Evolutionary conservation across 1,140 invertebrate genomes (phyloP).

Genomic region (Camponotus vicinus): DNA sequence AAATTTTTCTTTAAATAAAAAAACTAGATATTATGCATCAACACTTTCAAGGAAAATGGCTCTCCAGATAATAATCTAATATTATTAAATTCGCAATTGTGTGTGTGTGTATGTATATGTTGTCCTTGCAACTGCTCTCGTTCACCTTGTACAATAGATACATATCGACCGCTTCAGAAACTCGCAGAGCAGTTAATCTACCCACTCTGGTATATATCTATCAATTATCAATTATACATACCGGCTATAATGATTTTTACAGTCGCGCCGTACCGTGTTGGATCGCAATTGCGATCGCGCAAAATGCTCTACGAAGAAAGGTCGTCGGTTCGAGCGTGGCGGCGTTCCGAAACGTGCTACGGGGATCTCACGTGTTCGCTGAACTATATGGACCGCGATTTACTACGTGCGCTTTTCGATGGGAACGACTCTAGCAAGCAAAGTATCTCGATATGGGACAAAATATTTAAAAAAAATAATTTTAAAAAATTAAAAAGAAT

Average conservation of each 20-base stretch:
- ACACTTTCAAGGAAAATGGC: background rate
- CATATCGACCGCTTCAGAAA: background rate
- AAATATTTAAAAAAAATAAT: background rate
- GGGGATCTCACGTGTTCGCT: slow-evolving; percentile 20
- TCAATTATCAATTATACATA: slow-evolving; percentile 51
- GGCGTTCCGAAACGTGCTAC: slow-evolving; percentile 30
- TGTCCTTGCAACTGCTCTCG: background rate
- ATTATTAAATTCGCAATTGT: background rate
- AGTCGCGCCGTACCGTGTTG: background rate
- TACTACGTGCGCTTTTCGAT: slow-evolving; percentile 13
- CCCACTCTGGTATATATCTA: slow-evolving; percentile 25
- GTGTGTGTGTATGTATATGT: background rate
- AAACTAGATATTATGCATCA: background rate
- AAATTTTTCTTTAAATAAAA: too few species aligned
- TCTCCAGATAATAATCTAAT: background rate
- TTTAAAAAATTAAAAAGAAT: background rate
- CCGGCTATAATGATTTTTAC: slow-evolving; percentile 18
- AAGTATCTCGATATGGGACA: background rate
- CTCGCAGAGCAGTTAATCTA: background rate
- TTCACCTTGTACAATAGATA: background rate
- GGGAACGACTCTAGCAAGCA: background rate
- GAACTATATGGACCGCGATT: slow-evolving; percentile 5
- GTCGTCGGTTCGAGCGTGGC: slow-evolving; percentile 24
- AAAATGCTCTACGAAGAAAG: slow-evolving; percentile 31
- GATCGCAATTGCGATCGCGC: slow-evolving; percentile 29